Conservation (phyloP, 1,140 invertebrate species). For the Choristoneura fumiferana region DNA sequence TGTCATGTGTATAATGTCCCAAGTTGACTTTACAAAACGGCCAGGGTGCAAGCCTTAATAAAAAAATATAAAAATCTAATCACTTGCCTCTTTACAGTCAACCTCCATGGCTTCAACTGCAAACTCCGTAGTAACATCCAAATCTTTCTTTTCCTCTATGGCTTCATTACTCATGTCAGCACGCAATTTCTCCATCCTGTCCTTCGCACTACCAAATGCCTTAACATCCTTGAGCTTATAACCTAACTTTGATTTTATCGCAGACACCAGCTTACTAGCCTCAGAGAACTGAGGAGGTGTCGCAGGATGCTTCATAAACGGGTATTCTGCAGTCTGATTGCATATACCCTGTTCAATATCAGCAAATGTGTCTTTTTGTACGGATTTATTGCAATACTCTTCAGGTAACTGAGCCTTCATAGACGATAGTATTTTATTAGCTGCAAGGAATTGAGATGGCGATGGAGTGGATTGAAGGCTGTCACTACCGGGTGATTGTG, state of each 20-base stretch:
- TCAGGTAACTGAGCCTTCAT: slow-evolving; percentile 71
- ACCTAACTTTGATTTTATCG: slow-evolving; percentile 63
- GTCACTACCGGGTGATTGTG: slow-evolving; percentile 56
- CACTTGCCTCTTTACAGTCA: slow-evolving; percentile 54
- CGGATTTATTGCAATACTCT: slow-evolving; percentile 54
- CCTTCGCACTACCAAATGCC: slow-evolving; percentile 43
- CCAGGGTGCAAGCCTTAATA: too few relatives aligned
- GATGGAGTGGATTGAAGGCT: slow-evolving; percentile 53
- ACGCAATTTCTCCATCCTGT: slow-evolving; percentile 46
- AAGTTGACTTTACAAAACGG: too few relatives aligned
- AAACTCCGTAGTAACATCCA: slow-evolving; percentile 19
- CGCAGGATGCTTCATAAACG: slow-evolving; percentile 58
- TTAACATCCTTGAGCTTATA: slow-evolving; percentile 41
- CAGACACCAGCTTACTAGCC: slow-evolving; percentile 63
- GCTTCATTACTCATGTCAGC: slow-evolving; percentile 41
- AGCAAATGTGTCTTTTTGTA: slow-evolving; percentile 66
- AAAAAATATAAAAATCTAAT: too few relatives aligned
- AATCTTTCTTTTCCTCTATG: slow-evolving; percentile 25
- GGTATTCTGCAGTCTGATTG: slow-evolving; percentile 60
- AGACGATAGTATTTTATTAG: slow-evolving; percentile 69
- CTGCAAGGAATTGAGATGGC: slow-evolving; percentile 69
- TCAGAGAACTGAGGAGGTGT: slow-evolving; percentile 70
- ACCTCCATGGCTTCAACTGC: slow-evolving; percentile 54
- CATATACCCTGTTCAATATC: slow-evolving; percentile 68
- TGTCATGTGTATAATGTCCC: not conserved